Base-by-base conservation (phyloP, 1,140 invertebrate species). In the Triops cancriformis region DNA sequence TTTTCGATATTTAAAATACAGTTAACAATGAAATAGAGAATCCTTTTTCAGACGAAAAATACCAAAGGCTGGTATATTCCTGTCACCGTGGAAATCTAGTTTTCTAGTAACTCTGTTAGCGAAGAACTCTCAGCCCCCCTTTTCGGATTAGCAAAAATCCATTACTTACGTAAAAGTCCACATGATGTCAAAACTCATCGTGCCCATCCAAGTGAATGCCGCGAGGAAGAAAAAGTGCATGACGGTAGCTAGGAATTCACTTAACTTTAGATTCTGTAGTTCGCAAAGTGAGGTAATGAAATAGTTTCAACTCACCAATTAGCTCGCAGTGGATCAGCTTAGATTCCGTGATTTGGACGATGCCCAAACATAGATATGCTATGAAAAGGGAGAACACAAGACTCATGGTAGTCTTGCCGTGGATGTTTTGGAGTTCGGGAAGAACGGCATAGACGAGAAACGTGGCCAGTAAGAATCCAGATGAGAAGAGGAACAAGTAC, bases 401-500 rank as follows among this genome's bases (percentile, higher is more conserved):
- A 78, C 89, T 90, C 87, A 92, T 91, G 7, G 92, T 82, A 0
- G 89, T 90, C 83, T 89, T 45, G 10, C 74, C 74, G 79, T 93
- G 91, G 11, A 93, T 85, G 83, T 92, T 93, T 11, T 89, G 82
- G 26, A 92, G 82, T 76, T 93, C 91, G 0, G 89, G 89, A 41
- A 92, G 88, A 31, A 90, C 83, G 0, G 89, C 87, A 81, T 93
- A 93, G 0, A 93, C 90, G 43, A 91, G 76, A 74, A 93, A 89
- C 1, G 92, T 93, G 0, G 87, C 85, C 41, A 91, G 77, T 26
- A 93, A 86, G 80, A 92, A 93, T 0, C 90, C 90, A 18, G 91
- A 87, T 1, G 91, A 93, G 7, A 92, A 84, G 0, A 91, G 83
- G 82, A 92, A 87, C 28, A 89, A 90, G 12, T 79, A 26, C 10